Conservation (phyloP, 2,113 vertebrate species). For the Planiliza haematocheilus region DNA sequence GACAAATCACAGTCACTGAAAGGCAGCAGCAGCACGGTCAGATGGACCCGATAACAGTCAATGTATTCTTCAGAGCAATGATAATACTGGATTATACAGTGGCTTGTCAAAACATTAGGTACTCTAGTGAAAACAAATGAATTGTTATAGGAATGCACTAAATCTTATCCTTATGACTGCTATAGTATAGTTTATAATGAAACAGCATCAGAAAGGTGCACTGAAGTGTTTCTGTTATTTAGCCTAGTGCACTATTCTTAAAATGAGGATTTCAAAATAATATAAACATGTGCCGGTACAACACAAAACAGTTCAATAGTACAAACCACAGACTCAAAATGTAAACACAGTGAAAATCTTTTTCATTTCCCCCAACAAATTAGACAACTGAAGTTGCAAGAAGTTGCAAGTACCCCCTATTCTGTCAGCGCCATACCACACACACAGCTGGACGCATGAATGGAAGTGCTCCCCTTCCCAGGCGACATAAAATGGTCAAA, state of each 20-base stretch:
- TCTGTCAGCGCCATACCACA: not conserved
- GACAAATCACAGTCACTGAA: not conserved
- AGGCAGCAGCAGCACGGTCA: conserved; percentile 4
- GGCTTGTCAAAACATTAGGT: no score
- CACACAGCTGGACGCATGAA: conserved; percentile 14
- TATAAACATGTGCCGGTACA: no score
- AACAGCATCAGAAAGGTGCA: no score
- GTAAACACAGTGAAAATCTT: not conserved
- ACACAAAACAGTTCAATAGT: no score
- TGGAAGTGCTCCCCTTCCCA: not conserved
- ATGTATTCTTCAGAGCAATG: conserved; percentile 21
- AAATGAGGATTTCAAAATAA: not conserved
- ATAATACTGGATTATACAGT: conserved; percentile 1
- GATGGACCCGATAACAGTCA: conserved; percentile 36
- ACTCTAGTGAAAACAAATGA: not conserved
- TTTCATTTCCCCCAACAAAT: not conserved
- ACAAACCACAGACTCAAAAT: no score
- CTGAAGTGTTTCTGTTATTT: no score
- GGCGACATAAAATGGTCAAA: conserved; percentile 16
- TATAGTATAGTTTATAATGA: no score
- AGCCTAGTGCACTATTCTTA: no score
- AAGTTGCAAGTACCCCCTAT: not conserved
- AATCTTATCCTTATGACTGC: no score
- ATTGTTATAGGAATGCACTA: not conserved
- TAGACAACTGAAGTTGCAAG: not conserved